Conservation (phyloP, 2,888 invertebrate genomes). For the Cephus sareptanus region DNA sequence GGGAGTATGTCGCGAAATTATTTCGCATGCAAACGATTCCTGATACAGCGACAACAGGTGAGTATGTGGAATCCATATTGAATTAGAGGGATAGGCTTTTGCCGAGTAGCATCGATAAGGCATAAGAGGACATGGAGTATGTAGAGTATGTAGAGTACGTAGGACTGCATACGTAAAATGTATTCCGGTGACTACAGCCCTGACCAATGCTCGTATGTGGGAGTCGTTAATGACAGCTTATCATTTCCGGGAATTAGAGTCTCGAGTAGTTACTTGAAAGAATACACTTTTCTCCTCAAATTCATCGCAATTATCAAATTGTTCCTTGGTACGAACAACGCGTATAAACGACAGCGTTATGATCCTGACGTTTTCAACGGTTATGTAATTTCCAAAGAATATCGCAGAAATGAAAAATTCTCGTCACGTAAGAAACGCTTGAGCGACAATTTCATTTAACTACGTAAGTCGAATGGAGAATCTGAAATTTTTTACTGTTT, state of each 20-base stretch:
- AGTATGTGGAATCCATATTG: background rate
- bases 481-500: background rate
- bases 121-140: background rate
- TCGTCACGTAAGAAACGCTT: background rate
- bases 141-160: background rate
- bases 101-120: background rate
- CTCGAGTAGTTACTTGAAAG: background rate
- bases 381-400: background rate
- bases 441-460: background rate
- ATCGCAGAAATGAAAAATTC: background rate
- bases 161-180: background rate
- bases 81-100: background rate
- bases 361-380: background rate
- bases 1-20: background rate
- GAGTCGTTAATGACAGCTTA: conserved; percentile 16
- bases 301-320: conserved; percentile 35
- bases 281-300: conserved; percentile 10
- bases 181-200: background rate
- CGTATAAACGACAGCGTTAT: background rate
- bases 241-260: conserved; percentile 40
- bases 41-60: background rate
- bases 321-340: conserved; percentile 14
- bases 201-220: background rate
- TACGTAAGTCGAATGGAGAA: background rate
- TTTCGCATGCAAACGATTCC: background rate